Conservation (phyloP, 2,113 vertebrate species). For the Sander vitreus region DNA sequence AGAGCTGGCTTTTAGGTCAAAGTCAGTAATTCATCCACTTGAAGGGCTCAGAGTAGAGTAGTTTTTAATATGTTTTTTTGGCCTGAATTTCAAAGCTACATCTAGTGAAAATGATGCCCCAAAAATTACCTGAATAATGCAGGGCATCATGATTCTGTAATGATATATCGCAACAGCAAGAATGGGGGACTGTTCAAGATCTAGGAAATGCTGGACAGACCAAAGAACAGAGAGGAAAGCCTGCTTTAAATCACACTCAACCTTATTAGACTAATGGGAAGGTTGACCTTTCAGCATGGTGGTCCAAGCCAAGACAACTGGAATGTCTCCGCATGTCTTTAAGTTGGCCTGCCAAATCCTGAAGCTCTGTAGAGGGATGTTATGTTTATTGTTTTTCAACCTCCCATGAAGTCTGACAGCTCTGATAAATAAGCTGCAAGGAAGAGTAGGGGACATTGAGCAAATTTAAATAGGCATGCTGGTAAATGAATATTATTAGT, state of each 20-base stretch:
- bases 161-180: constrained; percentile 1
- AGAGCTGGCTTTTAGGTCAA: background rate
- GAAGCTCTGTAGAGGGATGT: background rate
- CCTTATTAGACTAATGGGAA: background rate
- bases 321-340: background rate
- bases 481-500: background rate
- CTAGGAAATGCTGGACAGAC: constrained; percentile 13
- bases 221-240: background rate
- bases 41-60: background rate
- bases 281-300: constrained; percentile 1
- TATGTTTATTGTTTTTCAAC: background rate
- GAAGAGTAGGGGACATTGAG: background rate
- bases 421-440: background rate
- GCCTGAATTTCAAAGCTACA: background rate
- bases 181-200: constrained; percentile 7
- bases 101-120: background rate
- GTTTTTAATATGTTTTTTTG: background rate
- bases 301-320: constrained; percentile 5
- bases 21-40: background rate
- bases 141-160: background rate
- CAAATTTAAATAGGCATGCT: background rate
- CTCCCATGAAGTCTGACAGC: background rate
- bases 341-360: background rate
- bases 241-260: constrained; percentile 20
- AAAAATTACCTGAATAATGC: constrained; percentile 11